A percentile compares a stretch with the other conserved stretches of the same genome.
phyloP scores from a whole-genome alignment of 2,888 invertebrate species.

The Rhorus exstirpatorius region DNA sequence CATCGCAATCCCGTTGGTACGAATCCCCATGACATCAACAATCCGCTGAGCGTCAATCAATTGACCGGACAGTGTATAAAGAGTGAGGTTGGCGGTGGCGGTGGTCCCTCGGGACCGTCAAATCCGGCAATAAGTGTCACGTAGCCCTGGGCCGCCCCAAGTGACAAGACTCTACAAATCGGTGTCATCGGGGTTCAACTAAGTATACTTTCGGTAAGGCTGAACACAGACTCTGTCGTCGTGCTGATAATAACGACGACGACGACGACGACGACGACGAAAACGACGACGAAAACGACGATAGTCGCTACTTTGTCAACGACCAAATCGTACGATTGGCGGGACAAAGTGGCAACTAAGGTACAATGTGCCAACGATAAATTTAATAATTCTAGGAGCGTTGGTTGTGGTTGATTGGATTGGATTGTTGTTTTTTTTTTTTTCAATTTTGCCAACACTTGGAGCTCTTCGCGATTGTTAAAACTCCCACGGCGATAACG shows the following conservation, averaged over 20 bases:
- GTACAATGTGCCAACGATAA: conserved; percentile 56
- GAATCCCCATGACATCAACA: conserved; percentile 96
- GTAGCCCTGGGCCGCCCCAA: conserved; percentile 86
- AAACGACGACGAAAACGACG: conserved; percentile 14
- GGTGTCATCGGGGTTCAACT: conserved; percentile 84
- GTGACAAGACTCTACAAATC: conserved; percentile 84
- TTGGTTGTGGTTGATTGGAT: conserved; percentile 30
- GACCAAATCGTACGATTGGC: conserved; percentile 10
- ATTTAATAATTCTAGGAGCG: conserved; percentile 23
- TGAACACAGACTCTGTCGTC: conserved; percentile 70
- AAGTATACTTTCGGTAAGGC: conserved; percentile 80
- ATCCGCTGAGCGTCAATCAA: conserved; percentile 96
- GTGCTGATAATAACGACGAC: conserved; percentile 17
- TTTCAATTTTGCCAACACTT: not conserved
- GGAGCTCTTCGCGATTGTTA: not conserved
- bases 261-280: too few species aligned
- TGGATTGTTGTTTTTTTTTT: not conserved
- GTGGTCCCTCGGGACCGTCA: conserved; percentile 82
- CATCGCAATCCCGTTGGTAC: conserved; percentile 95
- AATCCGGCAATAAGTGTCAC: conserved; percentile 86
- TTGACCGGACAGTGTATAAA: conserved; percentile 91
- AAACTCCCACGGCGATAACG: too few species aligned
- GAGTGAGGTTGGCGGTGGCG: conserved; percentile 81
- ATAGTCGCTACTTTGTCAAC: conserved; percentile 9
- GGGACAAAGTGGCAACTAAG: conserved; percentile 33